These are phyloP conservation scores for Macaca mulatta DNA, from an alignment of 2,113 vertebrate species.

Conservation along the genomic window DNA sequence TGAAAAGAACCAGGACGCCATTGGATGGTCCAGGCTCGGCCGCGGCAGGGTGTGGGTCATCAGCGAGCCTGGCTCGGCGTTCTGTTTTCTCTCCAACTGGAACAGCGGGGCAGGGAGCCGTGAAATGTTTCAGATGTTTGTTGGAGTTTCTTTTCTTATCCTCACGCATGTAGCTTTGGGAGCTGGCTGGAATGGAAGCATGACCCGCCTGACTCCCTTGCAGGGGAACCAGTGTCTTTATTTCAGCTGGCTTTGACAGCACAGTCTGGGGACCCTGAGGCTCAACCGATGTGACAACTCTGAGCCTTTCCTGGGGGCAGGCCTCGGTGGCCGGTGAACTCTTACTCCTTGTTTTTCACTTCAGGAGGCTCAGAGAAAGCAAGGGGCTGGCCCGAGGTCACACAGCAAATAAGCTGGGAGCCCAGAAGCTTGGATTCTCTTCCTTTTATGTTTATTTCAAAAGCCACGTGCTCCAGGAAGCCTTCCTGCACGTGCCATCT, in stretches of 20 bases:
- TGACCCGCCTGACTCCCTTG: rapidly evolving
- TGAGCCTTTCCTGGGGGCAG: rapidly evolving
- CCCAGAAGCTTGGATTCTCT: rapidly evolving
- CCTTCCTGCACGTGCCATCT: neutral
- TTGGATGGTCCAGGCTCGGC: neutral
- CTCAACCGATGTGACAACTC: rapidly evolving
- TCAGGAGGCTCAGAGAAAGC: neutral
- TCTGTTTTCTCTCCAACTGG: neutral
- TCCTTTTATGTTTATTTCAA: neutral
- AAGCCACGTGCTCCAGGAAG: neutral
- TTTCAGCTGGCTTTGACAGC: neutral
- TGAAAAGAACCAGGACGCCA: rapidly evolving
- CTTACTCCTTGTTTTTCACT: neutral
- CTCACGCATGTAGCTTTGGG: neutral
- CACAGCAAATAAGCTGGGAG: rapidly evolving
- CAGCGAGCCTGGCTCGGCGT: rapidly evolving
- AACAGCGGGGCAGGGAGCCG: neutral
- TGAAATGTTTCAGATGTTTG: neutral
- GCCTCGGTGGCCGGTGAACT: rapidly evolving
- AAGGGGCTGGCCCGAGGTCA: neutral
- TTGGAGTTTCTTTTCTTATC: neutral
- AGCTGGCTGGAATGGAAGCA: neutral
- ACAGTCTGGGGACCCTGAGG: no score
- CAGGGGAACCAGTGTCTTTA: neutral
- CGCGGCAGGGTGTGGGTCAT: neutral